phyloP scores from a whole-genome alignment of 2,888 invertebrate species.

The Lissonota sp. region DNA sequence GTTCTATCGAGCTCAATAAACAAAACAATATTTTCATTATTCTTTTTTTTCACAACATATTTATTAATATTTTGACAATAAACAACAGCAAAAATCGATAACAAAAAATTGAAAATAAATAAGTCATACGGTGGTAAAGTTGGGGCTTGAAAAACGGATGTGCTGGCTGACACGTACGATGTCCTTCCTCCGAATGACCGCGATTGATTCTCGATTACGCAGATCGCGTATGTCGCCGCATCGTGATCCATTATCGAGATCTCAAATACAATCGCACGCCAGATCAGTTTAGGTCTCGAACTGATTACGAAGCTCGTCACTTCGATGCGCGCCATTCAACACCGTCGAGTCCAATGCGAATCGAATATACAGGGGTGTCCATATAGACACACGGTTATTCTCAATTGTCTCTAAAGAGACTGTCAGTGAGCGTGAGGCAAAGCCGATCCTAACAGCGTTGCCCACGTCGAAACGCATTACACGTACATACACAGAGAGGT shows the following conservation, averaged over 20 bases:
- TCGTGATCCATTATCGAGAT: constrained; percentile 29
- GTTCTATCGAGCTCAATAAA: too few species aligned
- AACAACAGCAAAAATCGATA: too few species aligned
- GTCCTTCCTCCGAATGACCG: too few species aligned
- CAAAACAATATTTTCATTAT: too few species aligned
- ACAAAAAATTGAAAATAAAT: too few species aligned
- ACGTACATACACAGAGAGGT: neutral
- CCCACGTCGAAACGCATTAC: constrained; percentile 18
- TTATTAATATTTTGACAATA: too few species aligned
- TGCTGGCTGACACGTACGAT: too few species aligned
- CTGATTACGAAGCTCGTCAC: constrained; percentile 54
- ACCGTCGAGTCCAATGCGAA: constrained; percentile 37
- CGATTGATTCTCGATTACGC: neutral
- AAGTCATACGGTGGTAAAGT: too few species aligned
- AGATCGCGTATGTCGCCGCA: constrained; percentile 12
- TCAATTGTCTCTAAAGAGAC: constrained; percentile 47
- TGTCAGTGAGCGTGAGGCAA: constrained; percentile 7
- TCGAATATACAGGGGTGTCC: neutral
- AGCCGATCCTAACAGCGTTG: constrained; percentile 33
- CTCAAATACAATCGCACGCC: constrained; percentile 45
- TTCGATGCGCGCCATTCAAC: constrained; percentile 55
- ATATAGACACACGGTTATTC: constrained; percentile 29
- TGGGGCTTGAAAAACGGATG: too few species aligned
- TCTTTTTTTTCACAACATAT: too few species aligned
- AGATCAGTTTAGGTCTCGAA: constrained; percentile 39